These are phyloP conservation scores for Calonectris borealis DNA, from an alignment of 2,113 vertebrate species.

Conservation along the genomic window DNA sequence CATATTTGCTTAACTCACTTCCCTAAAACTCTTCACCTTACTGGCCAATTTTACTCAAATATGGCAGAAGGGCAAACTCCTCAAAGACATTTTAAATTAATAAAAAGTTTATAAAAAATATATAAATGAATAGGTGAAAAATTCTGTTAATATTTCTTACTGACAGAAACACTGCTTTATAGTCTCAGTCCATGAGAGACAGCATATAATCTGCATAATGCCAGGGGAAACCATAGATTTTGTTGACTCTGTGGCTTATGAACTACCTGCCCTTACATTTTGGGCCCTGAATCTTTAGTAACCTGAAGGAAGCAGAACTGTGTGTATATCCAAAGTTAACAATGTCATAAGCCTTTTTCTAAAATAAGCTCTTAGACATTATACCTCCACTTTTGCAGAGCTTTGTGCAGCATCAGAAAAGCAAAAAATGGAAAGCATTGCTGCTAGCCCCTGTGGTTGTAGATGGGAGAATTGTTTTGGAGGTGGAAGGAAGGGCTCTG, in stretches of 20 bases:
- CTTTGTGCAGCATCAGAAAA: not conserved
- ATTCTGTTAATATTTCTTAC: not conserved
- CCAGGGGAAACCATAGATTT: not conserved
- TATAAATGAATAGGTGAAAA: not conserved
- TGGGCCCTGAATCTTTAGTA: not conserved
- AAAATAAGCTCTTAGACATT: not conserved
- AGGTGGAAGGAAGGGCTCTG: not conserved
- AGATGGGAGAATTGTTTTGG: not conserved
- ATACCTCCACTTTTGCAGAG: not conserved
- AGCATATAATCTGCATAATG: not conserved
- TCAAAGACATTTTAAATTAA: not conserved
- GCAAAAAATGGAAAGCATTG: not conserved
- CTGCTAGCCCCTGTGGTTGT: not conserved
- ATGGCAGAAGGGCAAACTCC: not conserved
- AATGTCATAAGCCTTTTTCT: accelerated
- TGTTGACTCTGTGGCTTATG: not conserved
- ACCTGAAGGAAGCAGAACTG: not conserved
- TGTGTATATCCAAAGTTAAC: not conserved
- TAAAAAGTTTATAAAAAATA: not conserved
- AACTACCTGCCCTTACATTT: not conserved
- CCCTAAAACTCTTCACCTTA: not conserved
- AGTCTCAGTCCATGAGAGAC: not conserved
- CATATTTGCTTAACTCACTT: not conserved
- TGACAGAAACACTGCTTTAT: not conserved
- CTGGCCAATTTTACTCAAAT: not conserved